A percentile compares a stretch with the other conserved stretches of the same genome.
Evolutionary conservation across 2,888 invertebrate genomes (phyloP).

Genomic region (Apantesis nais): DNA sequence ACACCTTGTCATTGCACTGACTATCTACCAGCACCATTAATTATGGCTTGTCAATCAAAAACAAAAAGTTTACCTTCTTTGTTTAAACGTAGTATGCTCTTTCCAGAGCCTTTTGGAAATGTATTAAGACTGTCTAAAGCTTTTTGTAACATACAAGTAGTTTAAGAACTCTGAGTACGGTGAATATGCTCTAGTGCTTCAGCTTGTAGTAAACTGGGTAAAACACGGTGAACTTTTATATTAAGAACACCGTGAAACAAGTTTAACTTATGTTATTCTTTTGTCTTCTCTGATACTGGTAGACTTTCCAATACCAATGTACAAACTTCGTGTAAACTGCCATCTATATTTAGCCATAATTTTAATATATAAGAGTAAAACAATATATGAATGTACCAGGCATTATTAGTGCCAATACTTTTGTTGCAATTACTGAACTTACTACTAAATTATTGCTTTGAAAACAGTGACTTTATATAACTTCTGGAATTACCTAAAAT

Average conservation of each 20-base stretch:
- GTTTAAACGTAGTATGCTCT: neutral
- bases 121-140: neutral
- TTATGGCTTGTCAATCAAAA: neutral
- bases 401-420: no score
- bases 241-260: constrained; percentile 31
- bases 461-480: no score
- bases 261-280: constrained; percentile 25
- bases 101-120: neutral
- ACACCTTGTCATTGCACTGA: neutral
- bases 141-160: neutral
- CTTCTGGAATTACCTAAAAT: no score
- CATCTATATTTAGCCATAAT: no score
- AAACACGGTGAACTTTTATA: constrained; percentile 45
- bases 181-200: neutral
- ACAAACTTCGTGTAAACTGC: neutral
- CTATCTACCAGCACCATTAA: neutral
- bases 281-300: constrained; percentile 1
- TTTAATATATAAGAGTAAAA: neutral
- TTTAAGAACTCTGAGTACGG: neutral
- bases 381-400: no score
- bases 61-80: neutral
- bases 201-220: constrained; percentile 27
- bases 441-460: no score
- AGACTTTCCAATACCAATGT: neutral
- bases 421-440: no score